A percentile compares a stretch with the other conserved stretches of the same genome.
Evolutionary conservation across 2,888 invertebrate species (phyloP).

Genomic region (Cheiracanthium punctorium): DNA sequence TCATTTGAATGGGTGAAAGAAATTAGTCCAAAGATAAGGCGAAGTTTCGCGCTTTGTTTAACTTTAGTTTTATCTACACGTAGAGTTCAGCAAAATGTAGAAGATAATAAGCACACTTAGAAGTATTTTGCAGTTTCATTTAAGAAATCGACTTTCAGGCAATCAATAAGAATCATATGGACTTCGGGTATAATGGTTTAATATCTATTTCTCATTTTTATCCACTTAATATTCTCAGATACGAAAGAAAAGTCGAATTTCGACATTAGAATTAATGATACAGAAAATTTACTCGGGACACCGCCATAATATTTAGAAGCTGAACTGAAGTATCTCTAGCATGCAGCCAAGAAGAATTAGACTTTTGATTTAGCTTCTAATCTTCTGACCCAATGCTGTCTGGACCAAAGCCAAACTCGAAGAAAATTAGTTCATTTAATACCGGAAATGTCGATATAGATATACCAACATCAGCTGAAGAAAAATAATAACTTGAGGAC

Average conservation of each 20-base stretch:
- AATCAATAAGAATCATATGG: background rate
- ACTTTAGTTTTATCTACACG: background rate
- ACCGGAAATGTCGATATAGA: slow-evolving; percentile 13
- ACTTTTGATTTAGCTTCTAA: background rate
- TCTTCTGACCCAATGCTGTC: background rate
- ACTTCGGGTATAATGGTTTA: background rate
- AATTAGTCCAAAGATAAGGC: background rate
- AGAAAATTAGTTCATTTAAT: slow-evolving; percentile 15
- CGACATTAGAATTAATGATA: background rate
- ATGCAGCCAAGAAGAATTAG: background rate
- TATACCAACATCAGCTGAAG: background rate
- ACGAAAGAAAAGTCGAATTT: background rate
- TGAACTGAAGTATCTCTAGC: background rate
- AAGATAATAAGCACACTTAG: background rate
- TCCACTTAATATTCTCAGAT: background rate
- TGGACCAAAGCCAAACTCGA: background rate
- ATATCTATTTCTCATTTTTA: background rate
- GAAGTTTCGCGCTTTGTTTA: background rate
- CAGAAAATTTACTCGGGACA: background rate
- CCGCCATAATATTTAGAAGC: background rate
- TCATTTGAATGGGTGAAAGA: background rate
- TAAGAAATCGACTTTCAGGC: background rate
- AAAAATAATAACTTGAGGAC: background rate
- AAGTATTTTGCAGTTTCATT: background rate
- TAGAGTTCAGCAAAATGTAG: background rate